Evolutionary conservation across 92 coral and sea anemone genomes (phyloP).

Genomic region (Porites evermanni): DNA sequence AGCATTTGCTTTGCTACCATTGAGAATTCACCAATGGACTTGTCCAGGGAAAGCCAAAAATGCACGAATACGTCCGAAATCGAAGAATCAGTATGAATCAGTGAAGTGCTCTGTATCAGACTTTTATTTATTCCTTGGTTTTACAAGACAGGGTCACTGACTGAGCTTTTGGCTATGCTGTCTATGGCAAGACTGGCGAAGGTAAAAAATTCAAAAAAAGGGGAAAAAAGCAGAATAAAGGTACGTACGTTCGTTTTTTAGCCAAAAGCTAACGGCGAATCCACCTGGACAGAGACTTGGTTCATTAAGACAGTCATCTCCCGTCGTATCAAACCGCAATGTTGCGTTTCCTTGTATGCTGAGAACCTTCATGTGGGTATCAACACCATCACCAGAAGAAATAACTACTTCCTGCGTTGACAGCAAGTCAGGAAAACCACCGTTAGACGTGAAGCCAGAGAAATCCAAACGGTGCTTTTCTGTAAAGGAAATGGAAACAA

Average conservation of each 20-base stretch:
- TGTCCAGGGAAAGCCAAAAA: too few relatives aligned
- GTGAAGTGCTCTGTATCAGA: too few relatives aligned
- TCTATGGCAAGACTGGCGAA: background rate
- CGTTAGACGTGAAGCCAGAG: background rate
- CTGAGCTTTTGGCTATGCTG: too few relatives aligned
- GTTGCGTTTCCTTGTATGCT: slow-evolving; percentile 4
- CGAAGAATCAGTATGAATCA: too few relatives aligned
- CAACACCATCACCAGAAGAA: background rate
- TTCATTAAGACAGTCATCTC: slow-evolving; percentile 50
- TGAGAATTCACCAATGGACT: too few relatives aligned
- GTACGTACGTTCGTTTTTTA: slow-evolving; percentile 49
- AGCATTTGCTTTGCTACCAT: too few relatives aligned
- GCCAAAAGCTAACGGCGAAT: slow-evolving; percentile 61
- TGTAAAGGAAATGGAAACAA: background rate
- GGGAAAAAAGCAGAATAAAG: background rate
- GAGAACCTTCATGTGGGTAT: background rate
- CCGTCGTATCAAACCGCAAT: background rate
- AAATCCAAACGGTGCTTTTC: slow-evolving; percentile 23
- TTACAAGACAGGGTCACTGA: too few relatives aligned
- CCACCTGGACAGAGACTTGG: slow-evolving; percentile 51
- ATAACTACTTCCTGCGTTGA: background rate
- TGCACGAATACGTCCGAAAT: too few relatives aligned
- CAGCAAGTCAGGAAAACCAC: background rate
- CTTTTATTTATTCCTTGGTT: too few relatives aligned
- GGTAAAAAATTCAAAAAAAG: background rate